phyloP scores from a whole-genome alignment of 2,888 invertebrate species.

The Eupithecia centaureata region DNA sequence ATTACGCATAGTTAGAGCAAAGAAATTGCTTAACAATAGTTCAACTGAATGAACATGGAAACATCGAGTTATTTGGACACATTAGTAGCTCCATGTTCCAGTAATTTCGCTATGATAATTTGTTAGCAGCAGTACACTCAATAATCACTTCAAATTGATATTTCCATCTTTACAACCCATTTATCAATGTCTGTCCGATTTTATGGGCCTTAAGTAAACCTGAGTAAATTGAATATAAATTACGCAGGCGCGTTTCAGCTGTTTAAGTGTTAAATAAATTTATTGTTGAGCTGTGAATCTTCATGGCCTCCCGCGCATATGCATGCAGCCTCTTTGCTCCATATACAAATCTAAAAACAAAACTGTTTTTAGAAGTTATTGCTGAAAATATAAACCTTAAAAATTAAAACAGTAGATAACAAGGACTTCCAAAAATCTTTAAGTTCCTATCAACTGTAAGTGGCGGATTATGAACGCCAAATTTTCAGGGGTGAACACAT shows the following conservation, averaged over 20 bases:
- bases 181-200: conserved; percentile 29
- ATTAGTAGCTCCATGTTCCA: conserved; percentile 14
- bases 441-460: no score
- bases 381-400: no score
- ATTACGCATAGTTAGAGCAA: no score
- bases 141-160: conserved; percentile 30
- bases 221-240: conserved; percentile 27
- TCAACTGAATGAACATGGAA: background rate
- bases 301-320: conserved; percentile 1
- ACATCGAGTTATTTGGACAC: background rate
- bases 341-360: background rate
- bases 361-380: no score
- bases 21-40: no score
- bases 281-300: conserved; percentile 9
- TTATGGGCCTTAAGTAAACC: conserved; percentile 30
- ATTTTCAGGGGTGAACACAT: no score
- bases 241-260: conserved; percentile 20
- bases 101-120: conserved; percentile 24
- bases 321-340: background rate
- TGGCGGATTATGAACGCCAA: no score
- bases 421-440: no score
- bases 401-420: no score
- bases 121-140: conserved; percentile 17
- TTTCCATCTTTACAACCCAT: conserved; percentile 32
- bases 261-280: conserved; percentile 14